Evolutionary conservation across 2,888 invertebrate genomes (phyloP), one percentile per base, ranked within the genome.

Genomic region (Lasioglossum marginatum): DNA sequence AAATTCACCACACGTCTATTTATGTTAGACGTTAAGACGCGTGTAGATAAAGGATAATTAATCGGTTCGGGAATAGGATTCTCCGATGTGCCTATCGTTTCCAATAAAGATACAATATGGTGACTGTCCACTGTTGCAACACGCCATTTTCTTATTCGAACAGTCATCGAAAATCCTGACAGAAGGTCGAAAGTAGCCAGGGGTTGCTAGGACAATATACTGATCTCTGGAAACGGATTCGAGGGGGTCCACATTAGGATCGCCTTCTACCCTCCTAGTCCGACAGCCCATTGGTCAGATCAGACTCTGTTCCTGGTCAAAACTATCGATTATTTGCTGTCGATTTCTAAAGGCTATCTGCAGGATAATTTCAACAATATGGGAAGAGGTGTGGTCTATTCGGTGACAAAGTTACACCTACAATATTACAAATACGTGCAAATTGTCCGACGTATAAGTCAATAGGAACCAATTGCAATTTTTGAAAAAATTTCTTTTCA

Each of bases 321-420:
- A 72, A 72, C 88, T 93, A 93, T 93, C 92, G 92, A 93, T 93
- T 93, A 92, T 92, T 92, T 92, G 89, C 88, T 91, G 84, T 83
- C 84, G 87, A 89, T 92, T 92, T 87, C 57, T 74, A 84, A 81
- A 74, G 68, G 23, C 83, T 83, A 86, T 85, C 87, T 85, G 85
- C 81, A 80, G 77, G 82, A 82, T 88, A 89, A 87, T 89, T 88
- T 87, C 79, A 76, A 82, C 76, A 79, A 77, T 91, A 23, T 66
- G 76, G 60, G 31, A 72, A 90, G 88, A 88, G 92, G 91, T 92
- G 91, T 91, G 92, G 91, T 92, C 89, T 90, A 40, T 34, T 34
- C 57, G 27, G 66, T 16, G 76, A 45, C 48, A 34, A 60, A 81
- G 76, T 60, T 60, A 70, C 79, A 68, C 77, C 66, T 82, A 77